Conservation (phyloP, 64 coral and sea anemone genomes). For the Hydrozoanthus tunicans region DNA sequence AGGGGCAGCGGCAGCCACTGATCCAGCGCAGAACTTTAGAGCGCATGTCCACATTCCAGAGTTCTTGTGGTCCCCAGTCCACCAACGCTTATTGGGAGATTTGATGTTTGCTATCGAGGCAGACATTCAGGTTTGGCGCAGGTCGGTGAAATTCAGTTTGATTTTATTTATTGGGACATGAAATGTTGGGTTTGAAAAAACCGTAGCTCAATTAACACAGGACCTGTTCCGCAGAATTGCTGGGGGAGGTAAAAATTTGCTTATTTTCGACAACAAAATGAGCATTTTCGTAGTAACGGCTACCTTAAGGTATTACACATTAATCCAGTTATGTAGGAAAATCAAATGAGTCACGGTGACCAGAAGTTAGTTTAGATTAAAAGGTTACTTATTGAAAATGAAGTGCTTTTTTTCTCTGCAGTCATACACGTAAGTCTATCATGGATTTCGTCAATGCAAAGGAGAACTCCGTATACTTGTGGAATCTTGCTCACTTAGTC, state of each 20-base stretch:
- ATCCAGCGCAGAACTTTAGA: slow-evolving; percentile 58
- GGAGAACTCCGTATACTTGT: slow-evolving; percentile 91
- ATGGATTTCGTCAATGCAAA: slow-evolving; percentile 99
- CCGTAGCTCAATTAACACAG: too few relatives aligned
- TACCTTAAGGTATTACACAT: too few relatives aligned
- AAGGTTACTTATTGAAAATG: background rate
- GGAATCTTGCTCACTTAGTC: slow-evolving; percentile 93
- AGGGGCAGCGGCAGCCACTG: slow-evolving; percentile 10
- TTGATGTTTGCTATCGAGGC: slow-evolving; percentile 95
- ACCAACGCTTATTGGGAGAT: slow-evolving; percentile 92
- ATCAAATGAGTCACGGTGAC: too few relatives aligned
- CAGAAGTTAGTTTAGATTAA: too few relatives aligned
- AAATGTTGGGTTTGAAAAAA: background rate
- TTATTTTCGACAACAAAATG: too few relatives aligned
- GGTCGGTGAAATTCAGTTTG: slow-evolving; percentile 40
- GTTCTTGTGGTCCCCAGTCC: slow-evolving; percentile 94
- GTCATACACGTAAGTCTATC: slow-evolving; percentile 92
- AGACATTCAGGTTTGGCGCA: slow-evolving; percentile 97
- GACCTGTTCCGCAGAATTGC: too few relatives aligned
- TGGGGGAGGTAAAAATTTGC: too few relatives aligned
- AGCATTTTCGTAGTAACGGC: too few relatives aligned
- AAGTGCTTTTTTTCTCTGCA: slow-evolving; percentile 10
- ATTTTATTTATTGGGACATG: background rate
- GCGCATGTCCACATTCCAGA: slow-evolving; percentile 94
- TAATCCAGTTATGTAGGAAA: too few relatives aligned